These are phyloP conservation scores for Macroglossus sobrinus DNA, from an alignment of 2,113 vertebrate species.

Conservation along the genomic window DNA sequence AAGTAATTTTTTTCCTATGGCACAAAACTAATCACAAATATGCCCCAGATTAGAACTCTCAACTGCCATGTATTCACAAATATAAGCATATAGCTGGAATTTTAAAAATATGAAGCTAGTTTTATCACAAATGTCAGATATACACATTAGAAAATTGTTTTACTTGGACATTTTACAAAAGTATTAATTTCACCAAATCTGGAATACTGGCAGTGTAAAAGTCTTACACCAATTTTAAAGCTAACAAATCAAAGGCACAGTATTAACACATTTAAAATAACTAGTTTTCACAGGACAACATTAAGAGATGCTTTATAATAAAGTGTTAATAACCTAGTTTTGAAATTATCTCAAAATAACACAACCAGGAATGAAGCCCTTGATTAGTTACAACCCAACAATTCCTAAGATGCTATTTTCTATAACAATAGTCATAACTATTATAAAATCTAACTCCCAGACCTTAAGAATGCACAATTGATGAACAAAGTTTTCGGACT, in stretches of 20 bases:
- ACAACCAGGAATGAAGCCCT: slow-evolving; percentile 77
- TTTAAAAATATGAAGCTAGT: slow-evolving; percentile 71
- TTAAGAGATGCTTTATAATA: slow-evolving; percentile 74
- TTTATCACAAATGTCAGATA: slow-evolving; percentile 75
- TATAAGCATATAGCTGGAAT: slow-evolving; percentile 75
- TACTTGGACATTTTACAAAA: slow-evolving; percentile 77
- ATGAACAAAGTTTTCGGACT: slow-evolving; percentile 59
- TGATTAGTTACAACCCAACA: slow-evolving; percentile 70
- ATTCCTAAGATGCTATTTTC: slow-evolving; percentile 65
- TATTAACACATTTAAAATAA: slow-evolving; percentile 77
- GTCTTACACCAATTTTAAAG: slow-evolving; percentile 80
- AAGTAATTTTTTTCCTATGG: slow-evolving; percentile 41
- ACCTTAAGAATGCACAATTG: slow-evolving; percentile 59
- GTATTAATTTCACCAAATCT: slow-evolving; percentile 77
- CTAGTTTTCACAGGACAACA: slow-evolving; percentile 67
- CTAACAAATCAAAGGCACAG: slow-evolving; percentile 84
- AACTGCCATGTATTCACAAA: slow-evolving; percentile 72
- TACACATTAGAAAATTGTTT: slow-evolving; percentile 73
- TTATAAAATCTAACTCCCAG: slow-evolving; percentile 71
- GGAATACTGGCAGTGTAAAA: slow-evolving; percentile 82
- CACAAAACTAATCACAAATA: slow-evolving; percentile 55
- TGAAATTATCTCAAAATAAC: slow-evolving; percentile 64
- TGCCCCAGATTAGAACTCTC: slow-evolving; percentile 46
- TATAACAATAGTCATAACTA: slow-evolving; percentile 66
- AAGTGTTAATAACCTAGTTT: slow-evolving; percentile 59